Evolutionary conservation across 53 echinoderm and acorn worm species (phyloP), one percentile per base, ranked within the genome.

Genomic region (Actinopyga echinites): DNA sequence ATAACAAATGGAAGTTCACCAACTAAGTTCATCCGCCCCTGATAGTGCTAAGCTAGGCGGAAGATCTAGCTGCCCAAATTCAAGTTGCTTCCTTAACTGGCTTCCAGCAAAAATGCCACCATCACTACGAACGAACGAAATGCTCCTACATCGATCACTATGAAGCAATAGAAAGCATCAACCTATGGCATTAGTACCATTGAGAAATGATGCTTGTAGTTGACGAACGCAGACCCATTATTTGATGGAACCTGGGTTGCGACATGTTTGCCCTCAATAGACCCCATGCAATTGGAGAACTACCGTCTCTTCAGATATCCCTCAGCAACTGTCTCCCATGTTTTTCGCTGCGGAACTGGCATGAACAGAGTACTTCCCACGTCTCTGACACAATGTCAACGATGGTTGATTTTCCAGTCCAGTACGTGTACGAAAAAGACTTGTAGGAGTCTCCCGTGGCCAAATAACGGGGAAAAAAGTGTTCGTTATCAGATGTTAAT

Each of bases 261-360:
- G 0, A 88, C 75, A 81, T 85, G 85, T 38, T 91, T 88, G 17
- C 91, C 91, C 82, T 83, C 91, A 36, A 91, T 53, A 19, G 88
- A 82, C 0, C 85, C 88, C 22, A 88, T 74, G 60, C 91, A 88
- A 57, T 91, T 85, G 1, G 88, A 85, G 56, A 88, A 91, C 23
- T 91, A 57, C 88, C 90, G 86, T 55, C 86, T 55, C 5, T 15
- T 38, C 1, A 54, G 30, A 30, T 66, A 78, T 56, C 74, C 92
- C 8, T 82, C 53, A 20, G 88, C 88, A 25, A 81, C 78, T 30
- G 43, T 29, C 20, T 63, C 43, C 88, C 85, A 85, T 19, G 42
- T 22, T 36, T 84, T 35, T 59, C 74, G 8, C 6, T 55, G 13
- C 34, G 84, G 84, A 24, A 15, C 33, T 12, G 84, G 73, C 84